Evolutionary conservation across 2,797 vertebrate genomes (phyloP).

Genomic region (Chanos chanos): DNA sequence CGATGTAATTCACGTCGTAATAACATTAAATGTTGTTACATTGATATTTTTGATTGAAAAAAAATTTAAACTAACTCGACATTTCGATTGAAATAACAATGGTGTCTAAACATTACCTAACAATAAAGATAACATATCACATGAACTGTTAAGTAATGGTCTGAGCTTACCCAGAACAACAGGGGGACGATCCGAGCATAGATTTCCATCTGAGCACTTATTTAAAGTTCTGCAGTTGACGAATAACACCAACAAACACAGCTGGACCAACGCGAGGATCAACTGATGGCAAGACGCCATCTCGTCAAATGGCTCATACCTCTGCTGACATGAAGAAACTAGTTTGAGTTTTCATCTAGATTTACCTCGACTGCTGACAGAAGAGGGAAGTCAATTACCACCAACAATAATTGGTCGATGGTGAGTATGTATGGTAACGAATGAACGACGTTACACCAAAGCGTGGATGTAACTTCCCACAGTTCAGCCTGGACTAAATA

Average conservation of each 20-base stretch:
- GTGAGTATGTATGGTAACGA: not conserved
- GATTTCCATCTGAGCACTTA: constrained; percentile 42
- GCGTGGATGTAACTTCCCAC: constrained; percentile 32
- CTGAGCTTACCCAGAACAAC: constrained; percentile 72
- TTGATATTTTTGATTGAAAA: too few relatives aligned
- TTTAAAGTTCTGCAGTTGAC: constrained; percentile 42
- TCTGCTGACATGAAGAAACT: not conserved
- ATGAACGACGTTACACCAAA: not conserved
- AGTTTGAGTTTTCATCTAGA: not conserved
- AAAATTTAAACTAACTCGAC: too few relatives aligned
- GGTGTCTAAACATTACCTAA: not conserved
- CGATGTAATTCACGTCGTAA: too few relatives aligned
- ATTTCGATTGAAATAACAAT: too few relatives aligned
- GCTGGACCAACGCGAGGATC: constrained; percentile 24
- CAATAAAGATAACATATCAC: not conserved
- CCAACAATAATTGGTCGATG: too few relatives aligned
- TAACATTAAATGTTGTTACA: too few relatives aligned
- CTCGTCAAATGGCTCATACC: constrained; percentile 26
- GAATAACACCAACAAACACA: constrained; percentile 35
- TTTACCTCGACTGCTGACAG: not conserved
- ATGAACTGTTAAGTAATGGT: not conserved
- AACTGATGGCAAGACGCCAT: constrained; percentile 31
- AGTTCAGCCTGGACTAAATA: not conserved
- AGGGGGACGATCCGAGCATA: constrained; percentile 58
- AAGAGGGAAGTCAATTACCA: not conserved